Conservation (phyloP, 2,888 invertebrate genomes). For the Chaetogeoica ovagalla region DNA sequence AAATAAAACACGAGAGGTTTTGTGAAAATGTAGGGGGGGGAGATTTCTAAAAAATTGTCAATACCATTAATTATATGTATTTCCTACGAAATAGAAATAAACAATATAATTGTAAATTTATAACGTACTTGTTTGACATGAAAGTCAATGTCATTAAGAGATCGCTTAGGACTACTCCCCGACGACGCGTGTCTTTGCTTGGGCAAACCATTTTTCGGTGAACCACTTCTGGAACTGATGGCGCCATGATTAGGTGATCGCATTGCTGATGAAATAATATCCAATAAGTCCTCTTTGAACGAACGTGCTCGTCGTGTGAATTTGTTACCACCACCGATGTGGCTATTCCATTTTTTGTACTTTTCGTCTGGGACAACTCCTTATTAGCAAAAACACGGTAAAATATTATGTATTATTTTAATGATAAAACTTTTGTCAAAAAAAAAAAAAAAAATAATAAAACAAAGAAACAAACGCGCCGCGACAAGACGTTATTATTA, state of each 20-base stretch:
- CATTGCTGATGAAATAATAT: conserved; percentile 87
- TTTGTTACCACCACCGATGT: conserved; percentile 74
- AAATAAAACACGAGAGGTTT: too few species aligned
- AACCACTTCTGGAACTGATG: conserved; percentile 56
- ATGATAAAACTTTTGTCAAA: background rate
- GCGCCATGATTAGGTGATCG: conserved; percentile 72
- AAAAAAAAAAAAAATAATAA: too few species aligned
- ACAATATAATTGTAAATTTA: background rate
- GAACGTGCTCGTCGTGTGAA: conserved; percentile 84
- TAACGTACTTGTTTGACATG: conserved; percentile 66
- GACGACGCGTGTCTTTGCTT: conserved; percentile 63
- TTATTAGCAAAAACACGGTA: background rate
- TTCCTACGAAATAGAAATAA: background rate
- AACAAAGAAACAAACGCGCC: background rate
- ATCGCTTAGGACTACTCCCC: conserved; percentile 64
- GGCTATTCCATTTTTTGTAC: conserved; percentile 51
- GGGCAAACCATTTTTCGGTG: conserved; percentile 62
- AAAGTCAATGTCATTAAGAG: conserved; percentile 73
- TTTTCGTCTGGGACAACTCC: conserved; percentile 47
- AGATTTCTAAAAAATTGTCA: too few species aligned
- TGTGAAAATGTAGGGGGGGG: too few species aligned
- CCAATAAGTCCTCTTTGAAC: conserved; percentile 90
- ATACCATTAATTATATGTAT: background rate
- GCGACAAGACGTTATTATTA: background rate
- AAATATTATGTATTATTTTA: too few species aligned